A percentile compares a stretch with the other conserved stretches of the same genome.
These are phyloP conservation scores for Zeuzera pyrina DNA, from an alignment of 2,888 invertebrate species.

Conservation along the genomic window DNA sequence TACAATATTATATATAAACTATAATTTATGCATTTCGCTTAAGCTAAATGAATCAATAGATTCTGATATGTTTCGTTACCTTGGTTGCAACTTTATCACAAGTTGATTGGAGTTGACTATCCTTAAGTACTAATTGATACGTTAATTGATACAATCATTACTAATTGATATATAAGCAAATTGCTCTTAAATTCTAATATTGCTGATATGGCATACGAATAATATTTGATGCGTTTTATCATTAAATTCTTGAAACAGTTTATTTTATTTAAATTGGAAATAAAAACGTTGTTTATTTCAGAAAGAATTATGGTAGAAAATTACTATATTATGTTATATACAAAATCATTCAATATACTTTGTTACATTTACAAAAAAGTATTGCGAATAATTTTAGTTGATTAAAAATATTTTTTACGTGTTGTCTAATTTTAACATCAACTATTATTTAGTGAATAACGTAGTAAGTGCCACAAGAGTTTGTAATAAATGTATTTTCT, in stretches of 20 bases:
- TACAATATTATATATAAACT: conserved; percentile 19
- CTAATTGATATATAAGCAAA: conserved; percentile 24
- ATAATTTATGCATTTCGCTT: conserved; percentile 12
- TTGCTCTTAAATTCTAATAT: conserved; percentile 44
- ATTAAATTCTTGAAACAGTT: too few species aligned
- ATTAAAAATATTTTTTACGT: too few species aligned
- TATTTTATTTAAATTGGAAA: too few species aligned
- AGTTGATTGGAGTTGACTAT: conserved; percentile 55
- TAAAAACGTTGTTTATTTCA: too few species aligned
- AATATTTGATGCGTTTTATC: too few species aligned
- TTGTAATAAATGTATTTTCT: conserved; percentile 30
- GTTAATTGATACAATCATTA: conserved; percentile 45
- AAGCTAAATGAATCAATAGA: conserved; percentile 75
- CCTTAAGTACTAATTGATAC: conserved; percentile 49
- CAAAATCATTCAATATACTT: too few species aligned
- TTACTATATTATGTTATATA: too few species aligned
- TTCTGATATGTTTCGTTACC: conserved; percentile 83
- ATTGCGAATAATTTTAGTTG: too few species aligned
- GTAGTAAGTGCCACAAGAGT: conserved; percentile 38
- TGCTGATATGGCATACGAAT: conserved; percentile 45
- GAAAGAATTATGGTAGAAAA: too few species aligned
- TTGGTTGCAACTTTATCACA: conserved; percentile 78
- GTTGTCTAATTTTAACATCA: conserved; percentile 6
- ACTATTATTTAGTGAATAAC: too few species aligned
- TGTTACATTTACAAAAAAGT: too few species aligned